These are phyloP conservation scores for Carassius carassius DNA, from an alignment of 2,113 vertebrate genomes.

Conservation along the genomic window DNA sequence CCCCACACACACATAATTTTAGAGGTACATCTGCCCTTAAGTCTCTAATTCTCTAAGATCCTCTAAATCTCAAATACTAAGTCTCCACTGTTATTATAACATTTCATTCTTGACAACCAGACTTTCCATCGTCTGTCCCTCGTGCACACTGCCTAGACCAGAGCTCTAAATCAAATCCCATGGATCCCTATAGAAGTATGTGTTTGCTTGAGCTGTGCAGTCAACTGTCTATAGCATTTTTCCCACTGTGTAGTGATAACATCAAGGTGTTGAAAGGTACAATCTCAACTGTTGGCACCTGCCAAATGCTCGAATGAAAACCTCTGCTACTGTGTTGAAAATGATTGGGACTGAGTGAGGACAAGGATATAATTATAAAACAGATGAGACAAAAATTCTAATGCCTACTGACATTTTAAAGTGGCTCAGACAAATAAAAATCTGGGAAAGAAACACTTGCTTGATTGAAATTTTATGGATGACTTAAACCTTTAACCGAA, in stretches of 20 bases:
- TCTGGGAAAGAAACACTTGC: background rate
- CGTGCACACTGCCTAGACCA: background rate
- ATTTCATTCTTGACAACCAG: slow-evolving; percentile 17
- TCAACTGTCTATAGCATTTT: slow-evolving; percentile 56
- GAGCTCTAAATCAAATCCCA: slow-evolving; percentile 28
- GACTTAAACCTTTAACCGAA: slow-evolving; percentile 3
- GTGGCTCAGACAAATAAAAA: slow-evolving; percentile 33
- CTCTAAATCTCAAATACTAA: background rate
- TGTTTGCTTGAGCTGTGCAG: slow-evolving; percentile 38
- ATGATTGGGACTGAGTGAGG: slow-evolving; percentile 12
- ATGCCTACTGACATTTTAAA: slow-evolving; percentile 22
- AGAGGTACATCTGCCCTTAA: background rate
- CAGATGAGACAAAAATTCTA: slow-evolving; percentile 27
- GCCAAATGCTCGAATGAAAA: slow-evolving; percentile 38
- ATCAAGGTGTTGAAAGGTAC: slow-evolving; percentile 44
- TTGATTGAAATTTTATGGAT: slow-evolving; percentile 15
- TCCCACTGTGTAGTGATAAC: slow-evolving; percentile 52
- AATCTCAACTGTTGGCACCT: slow-evolving; percentile 41
- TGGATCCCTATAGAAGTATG: background rate
- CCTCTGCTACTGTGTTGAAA: slow-evolving; percentile 37
- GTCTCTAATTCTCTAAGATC: slow-evolving; percentile 1
- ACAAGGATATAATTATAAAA: slow-evolving; percentile 22
- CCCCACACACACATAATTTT: background rate
- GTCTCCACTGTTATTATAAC: background rate
- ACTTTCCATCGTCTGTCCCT: background rate